Evolutionary conservation across 2,888 invertebrate species (phyloP), one percentile per base, ranked within the genome.

Genomic region (Anthrax anthrax): DNA sequence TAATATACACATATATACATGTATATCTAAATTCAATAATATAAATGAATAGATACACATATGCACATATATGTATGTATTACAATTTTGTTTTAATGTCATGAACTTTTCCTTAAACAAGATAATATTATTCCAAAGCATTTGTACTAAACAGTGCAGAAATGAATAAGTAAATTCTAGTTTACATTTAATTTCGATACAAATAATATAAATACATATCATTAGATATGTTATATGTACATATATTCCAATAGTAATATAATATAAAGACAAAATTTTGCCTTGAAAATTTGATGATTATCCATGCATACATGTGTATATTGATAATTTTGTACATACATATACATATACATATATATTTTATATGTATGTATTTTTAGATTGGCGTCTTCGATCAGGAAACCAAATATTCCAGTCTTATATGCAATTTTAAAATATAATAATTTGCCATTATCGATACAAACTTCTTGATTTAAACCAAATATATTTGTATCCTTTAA

Each of bases 121-220:
- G 29, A 32, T 32, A 12, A 32, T 32, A 32, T 32, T 32, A 32
- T 46, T 46, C 46, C 41, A 27, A 27, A 18, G 41, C 46, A 46
- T 41, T 46, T 42, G 40, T 37, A 37, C 29, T 32, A 32, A 32
- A 32, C 29, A 32, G 29, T 32, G 29, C 29, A 32, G 29, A 32
- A 32, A 32, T 32, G 9, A 12, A 12, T 12, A 12, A 12, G 12
- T 32, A 32, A 32, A 32, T 32, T 32, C 13, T 32, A 12, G 29
- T 32, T 32, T 32, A 12, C 29, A 1, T 32, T 32, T 12, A 32
- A 32, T 32, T 32, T 32, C 23, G 23, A 6, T 23, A 6, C 4
- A 4, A 8, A 23, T 23, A 23, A 23, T 23, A 23, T 6, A 6
- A 23, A 23, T 23, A 8, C 8, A 23, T 23, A 23, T 6, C 23